Base-by-base conservation (phyloP, 2,888 invertebrate genomes). In the Microctonus hyperodae region DNA sequence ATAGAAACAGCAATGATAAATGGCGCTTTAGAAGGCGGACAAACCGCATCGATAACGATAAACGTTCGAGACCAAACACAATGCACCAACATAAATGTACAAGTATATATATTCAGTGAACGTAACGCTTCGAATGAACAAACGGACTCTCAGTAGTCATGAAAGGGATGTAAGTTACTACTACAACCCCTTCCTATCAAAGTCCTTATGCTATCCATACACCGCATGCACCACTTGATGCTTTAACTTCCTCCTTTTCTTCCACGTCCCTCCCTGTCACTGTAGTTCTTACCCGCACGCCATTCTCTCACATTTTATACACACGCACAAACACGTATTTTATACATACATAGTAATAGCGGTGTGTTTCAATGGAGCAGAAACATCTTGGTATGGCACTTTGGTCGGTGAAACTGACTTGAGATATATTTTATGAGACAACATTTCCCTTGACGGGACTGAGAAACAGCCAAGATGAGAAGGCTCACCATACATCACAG, bases 341-440 rank as follows among this genome's bases (percentile, higher is more conserved):
- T 37, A n/a, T n/a, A n/a, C n/a, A 37, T 37, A n/a, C 13, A n/a
- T 25, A 61, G 58, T 33, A 33, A 55, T 58, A 68, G 53, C 48
- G 37, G 50, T 62, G 60, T 65, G 66, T 67, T 67, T 69, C 75
- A 73, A 75, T 73, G 74, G 74, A 78, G 76, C 74, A 73, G 73
- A 75, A 77, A 76, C 75, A 76, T 75, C 74, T 74, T 71, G 73
- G 70, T 65, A 65, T 69, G 58, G 69, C 65, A 65, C 69, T 61
- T 67, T 67, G 67, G 69, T 58, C 69, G 69, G 71, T 74, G 74
- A 75, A 44, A 74, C 72, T 72, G 70, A 63, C 67, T 74, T 65
- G 69, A 74, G 79, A 77, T 75, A 78, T 78, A 78, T 76, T 78
- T 79, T 78, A 80, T 74, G 75, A 70, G 72, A 71, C 69, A 75